These are phyloP conservation scores for Brenthis hecate DNA, from an alignment of 2,888 invertebrate species.

Conservation along the genomic window DNA sequence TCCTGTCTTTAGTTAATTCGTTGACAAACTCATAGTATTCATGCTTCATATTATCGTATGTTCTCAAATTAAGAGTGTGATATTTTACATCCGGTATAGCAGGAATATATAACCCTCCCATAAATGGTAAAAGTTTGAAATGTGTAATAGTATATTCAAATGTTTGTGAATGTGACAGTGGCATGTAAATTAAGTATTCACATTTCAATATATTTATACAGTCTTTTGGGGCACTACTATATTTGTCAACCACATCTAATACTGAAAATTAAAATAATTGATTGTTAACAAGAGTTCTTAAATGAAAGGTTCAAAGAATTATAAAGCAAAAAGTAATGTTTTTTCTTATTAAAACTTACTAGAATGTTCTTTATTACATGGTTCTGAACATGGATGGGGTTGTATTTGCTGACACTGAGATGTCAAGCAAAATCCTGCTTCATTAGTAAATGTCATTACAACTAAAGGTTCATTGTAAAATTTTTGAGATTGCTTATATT, in stretches of 20 bases:
- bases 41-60: slow-evolving; percentile 49
- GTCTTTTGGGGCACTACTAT: slow-evolving; percentile 61
- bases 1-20: slow-evolving; percentile 53
- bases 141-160: slow-evolving; percentile 51
- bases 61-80: slow-evolving; percentile 59
- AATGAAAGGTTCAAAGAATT: neutral
- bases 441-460: slow-evolving; percentile 63
- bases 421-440: slow-evolving; percentile 50
- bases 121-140: slow-evolving; percentile 51
- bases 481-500: slow-evolving; percentile 57
- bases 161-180: slow-evolving; percentile 57
- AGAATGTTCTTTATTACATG: slow-evolving; percentile 64
- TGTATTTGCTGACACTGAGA: slow-evolving; percentile 54
- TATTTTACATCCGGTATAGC: slow-evolving; percentile 67
- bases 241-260: slow-evolving; percentile 61
- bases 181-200: slow-evolving; percentile 60
- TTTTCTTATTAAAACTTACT: slow-evolving; percentile 54
- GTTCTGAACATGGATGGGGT: slow-evolving; percentile 56
- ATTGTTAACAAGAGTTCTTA: neutral
- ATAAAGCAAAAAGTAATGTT: neutral
- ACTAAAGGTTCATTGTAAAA: slow-evolving; percentile 64
- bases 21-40: slow-evolving; percentile 55
- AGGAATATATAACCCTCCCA: slow-evolving; percentile 70
- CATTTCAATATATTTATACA: slow-evolving; percentile 64
- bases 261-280: slow-evolving; percentile 55